Evolutionary conservation across 2,797 vertebrate genomes (phyloP), one percentile per base, ranked within the genome.

Genomic region (Momotus momota): DNA sequence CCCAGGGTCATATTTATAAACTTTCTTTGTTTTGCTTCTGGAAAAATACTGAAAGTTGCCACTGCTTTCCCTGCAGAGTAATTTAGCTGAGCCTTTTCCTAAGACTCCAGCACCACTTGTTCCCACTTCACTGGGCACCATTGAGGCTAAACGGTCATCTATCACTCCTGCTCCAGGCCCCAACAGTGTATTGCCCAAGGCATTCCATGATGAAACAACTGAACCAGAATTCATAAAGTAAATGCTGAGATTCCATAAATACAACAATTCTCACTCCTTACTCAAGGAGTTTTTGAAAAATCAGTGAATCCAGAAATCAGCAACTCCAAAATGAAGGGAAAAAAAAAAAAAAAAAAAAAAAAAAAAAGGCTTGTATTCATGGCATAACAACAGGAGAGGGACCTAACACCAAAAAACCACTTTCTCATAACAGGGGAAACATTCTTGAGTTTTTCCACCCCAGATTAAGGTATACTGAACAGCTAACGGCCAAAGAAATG

Each of bases 11-110:
- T 85, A 75, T 62, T 90, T 85, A 94, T 27, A 81, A 90, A 79
- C 7, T 38, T 75, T 33, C 12, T 73, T 79, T 55, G 12, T 70
- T 87, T 71, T 80, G 46, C 70, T 91, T 64, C 84, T 84, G 22
- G 58, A 84, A 94, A 70, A 82, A 82, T 69, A 94, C 45, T 72
- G 40, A 40, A 81, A 73, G 54, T 52, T 94, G 41, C 84, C 74
- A 80, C 55, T 38, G 64, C 40, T 84, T 70, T 93, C 60, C 67
- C 74, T 82, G 60, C 10, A 87, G 67, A 77, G 55, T 62, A 85
- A 77, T 72, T 77, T 48, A 60, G 60, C 60, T 81, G 81, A 66
- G 46, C 43, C 43, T 79, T 70, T 65, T 73, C 43, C 46, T 70
- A 92, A 64, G n/a, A 77, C 17, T 81, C n/a, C 43, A 58, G 51